Evolutionary conservation across 2,888 invertebrate species (phyloP), one percentile per base, ranked within the genome.

Genomic region (Stenichneumon culpator): DNA sequence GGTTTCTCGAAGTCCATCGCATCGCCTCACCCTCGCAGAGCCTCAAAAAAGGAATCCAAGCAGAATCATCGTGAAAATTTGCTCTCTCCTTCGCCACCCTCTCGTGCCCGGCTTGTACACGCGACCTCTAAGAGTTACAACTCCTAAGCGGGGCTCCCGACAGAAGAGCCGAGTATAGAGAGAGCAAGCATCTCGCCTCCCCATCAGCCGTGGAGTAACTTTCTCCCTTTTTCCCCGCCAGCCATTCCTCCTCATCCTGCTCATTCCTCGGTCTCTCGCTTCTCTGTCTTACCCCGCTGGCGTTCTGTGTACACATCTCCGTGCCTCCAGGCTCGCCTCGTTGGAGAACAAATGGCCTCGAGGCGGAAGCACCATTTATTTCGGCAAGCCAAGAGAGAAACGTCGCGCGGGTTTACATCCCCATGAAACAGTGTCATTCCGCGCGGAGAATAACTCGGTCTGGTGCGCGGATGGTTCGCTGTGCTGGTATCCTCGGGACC

Each of bases 361-460:
- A 79, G 86, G 85, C 86, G 86, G 82, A 86, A 88, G 89, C 81
- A 87, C 88, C 88, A 89, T 89, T 89, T 89, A 88, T 89, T 88
- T 86, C 87, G 84, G 82, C 65, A 77, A 81, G 83, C 85, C 88
- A 85, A 82, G 88, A 86, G 88, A 86, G 86, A 78, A 87, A 88
- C 87, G 86, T 87, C 88, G 86, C 84, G 79, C 84, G 87, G 88
- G 83, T 88, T 88, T 88, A 87, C 87, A 87, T 89, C 86, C 86
- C 89, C 87, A 84, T 87, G 89, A 89, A 89, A 87, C 86, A 84
- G 87, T 86, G 86, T 87, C 88, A 84, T 88, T 84, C 85, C 86
- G 83, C 68, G 80, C 67, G 73, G 63, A 86, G 80, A 83, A 86
- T 86, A 86, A 86, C 79, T 86, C 79, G 79, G 83, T 83, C 50